phyloP scores from a whole-genome alignment of 2,888 invertebrate genomes.

The Boloria euphrosyne region DNA sequence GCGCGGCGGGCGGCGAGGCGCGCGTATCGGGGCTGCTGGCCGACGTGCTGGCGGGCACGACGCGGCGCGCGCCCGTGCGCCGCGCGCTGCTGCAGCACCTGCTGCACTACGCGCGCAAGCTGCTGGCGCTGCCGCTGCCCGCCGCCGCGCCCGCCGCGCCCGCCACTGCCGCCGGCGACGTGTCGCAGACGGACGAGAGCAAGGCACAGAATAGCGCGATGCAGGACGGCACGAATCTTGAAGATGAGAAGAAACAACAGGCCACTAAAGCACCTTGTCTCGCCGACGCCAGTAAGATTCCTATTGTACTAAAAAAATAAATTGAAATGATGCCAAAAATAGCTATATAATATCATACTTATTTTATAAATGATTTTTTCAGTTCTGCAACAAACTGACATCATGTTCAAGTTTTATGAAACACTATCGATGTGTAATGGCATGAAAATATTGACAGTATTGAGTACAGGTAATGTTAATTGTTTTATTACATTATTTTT shows the following conservation, averaged over 20 bases:
- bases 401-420: constrained; percentile 91
- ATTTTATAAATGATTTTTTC: constrained; percentile 34
- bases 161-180: constrained; percentile 43
- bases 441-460: constrained; percentile 54
- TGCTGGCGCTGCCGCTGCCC: constrained; percentile 26
- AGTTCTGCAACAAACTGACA: constrained; percentile 89
- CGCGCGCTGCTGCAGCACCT: constrained; percentile 73
- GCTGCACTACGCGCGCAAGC: constrained; percentile 40
- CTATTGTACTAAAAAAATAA: neutral
- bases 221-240: constrained; percentile 64
- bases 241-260: constrained; percentile 73
- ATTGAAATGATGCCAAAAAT: neutral
- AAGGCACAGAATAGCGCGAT: constrained; percentile 82
- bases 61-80: constrained; percentile 84
- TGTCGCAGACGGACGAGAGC: constrained; percentile 91
- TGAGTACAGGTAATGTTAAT: constrained; percentile 55
- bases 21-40: constrained; percentile 86
- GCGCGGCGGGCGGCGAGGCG: constrained; percentile 83
- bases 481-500: constrained; percentile 8
- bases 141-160: no score
- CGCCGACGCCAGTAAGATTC: constrained; percentile 85
- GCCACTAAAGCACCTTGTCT: constrained; percentile 85
- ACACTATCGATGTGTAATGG: constrained; percentile 88
- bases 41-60: constrained; percentile 81
- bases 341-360: neutral